Evolutionary conservation across 2,888 invertebrate genomes (phyloP).

Genomic region (Lasioglossum vierecki): DNA sequence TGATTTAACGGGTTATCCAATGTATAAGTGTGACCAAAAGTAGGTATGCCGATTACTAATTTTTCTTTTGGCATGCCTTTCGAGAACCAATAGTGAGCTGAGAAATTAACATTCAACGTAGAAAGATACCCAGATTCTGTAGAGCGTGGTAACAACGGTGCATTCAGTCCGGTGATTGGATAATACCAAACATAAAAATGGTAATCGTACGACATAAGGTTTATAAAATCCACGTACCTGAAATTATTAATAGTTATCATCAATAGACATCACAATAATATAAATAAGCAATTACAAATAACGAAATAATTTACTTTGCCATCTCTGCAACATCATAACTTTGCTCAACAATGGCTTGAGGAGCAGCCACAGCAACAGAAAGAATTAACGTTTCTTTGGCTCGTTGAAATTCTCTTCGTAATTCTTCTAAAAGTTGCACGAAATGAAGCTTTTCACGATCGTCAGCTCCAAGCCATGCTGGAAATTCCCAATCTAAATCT

Average conservation of each 20-base stretch:
- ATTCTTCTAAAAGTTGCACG: constrained; percentile 90
- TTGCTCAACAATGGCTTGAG: constrained; percentile 89
- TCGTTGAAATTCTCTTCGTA: constrained; percentile 88
- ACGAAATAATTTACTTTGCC: constrained; percentile 86
- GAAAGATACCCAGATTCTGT: constrained; percentile 88
- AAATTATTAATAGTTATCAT: constrained; percentile 60
- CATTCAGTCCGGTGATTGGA: constrained; percentile 93
- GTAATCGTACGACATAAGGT: constrained; percentile 96
- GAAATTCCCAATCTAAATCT: constrained; percentile 96
- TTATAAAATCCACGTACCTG: constrained; percentile 92
- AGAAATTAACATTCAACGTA: constrained; percentile 92
- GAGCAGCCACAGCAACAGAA: constrained; percentile 92
- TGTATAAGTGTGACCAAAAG: constrained; percentile 90
- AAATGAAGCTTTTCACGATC: constrained; percentile 89
- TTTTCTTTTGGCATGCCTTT: constrained; percentile 90
- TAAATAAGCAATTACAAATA: constrained; percentile 9
- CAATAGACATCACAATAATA: background rate
- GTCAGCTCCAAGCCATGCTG: constrained; percentile 85
- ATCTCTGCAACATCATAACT: constrained; percentile 92
- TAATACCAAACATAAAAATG: constrained; percentile 91
- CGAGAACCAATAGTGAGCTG: constrained; percentile 90
- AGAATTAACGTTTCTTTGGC: constrained; percentile 86
- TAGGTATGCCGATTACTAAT: constrained; percentile 93
- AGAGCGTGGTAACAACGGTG: constrained; percentile 89
- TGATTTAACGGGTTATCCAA: constrained; percentile 89